Base-by-base conservation (phyloP, 2,113 vertebrate genomes). In the Kryptolebias marmoratus region DNA sequence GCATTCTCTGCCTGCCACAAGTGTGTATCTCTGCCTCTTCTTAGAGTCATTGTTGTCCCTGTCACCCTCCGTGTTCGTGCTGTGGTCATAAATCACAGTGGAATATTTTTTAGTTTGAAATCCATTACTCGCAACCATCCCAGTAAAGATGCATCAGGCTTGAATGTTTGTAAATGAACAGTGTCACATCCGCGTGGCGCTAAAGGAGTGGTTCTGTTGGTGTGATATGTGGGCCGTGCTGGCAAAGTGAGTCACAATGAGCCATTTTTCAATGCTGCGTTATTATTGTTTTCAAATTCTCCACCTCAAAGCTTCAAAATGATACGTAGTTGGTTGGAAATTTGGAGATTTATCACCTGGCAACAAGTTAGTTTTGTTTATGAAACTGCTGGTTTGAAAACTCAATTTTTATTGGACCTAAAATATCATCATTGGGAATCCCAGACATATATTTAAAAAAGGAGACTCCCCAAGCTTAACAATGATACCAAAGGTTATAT, bases 71-170 rank as follows among this genome's bases (percentile, higher is more conserved):
- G 22, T 22, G 22, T 22, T 22, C 47, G 59, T 67, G 62, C 70
- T 42, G 12, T 52, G 44, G 59, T 45, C 52, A 71, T 71, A 50
- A 61, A 77, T 84, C 80, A 74, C 1, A 2, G n/a, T 22, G 61
- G 22, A 62, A 71, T 44, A 13, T 56, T 42, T 67, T 74, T 42
- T 47, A 55, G 39, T 72, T 60, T 68, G 45, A 2, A 31, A 60
- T 63, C 50, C 39, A 64, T 71, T 48, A 64, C 28, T 27, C 58
- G 47, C 31, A 71, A 68, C 53, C 53, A 50, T 64, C 27, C 22
- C 69, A 48, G 62, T 52, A 47, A 48, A 73, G 49, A 22, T 55
- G 28, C 64, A 16, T 9, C 45, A 31, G 14, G 22, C 15, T 70
- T 50, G 27, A 49, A 53, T 50, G n/a, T 67, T 57, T 50, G 18